Conservation (phyloP, 30 jellyfish, hydroid and myxozoan species). For the Nemopilema nomurai region DNA sequence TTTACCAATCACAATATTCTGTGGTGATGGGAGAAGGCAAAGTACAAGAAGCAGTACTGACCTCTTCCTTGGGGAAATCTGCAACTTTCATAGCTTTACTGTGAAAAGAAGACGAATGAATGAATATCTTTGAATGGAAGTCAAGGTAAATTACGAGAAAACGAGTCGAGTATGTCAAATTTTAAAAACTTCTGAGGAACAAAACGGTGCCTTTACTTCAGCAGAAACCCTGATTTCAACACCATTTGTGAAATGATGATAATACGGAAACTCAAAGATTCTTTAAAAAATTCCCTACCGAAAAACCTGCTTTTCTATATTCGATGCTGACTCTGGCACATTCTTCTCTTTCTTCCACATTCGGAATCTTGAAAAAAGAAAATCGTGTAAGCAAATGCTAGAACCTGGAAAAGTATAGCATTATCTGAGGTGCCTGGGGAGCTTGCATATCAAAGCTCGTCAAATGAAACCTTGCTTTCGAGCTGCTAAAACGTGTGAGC, state of each 20-base stretch:
- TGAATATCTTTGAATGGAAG: too few relatives aligned
- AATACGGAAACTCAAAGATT: neutral
- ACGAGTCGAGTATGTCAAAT: too few relatives aligned
- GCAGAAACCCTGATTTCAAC: neutral
- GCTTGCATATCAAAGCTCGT: too few relatives aligned
- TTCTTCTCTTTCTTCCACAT: slow-evolving; percentile 37
- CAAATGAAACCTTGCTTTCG: too few relatives aligned
- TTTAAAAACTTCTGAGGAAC: too few relatives aligned
- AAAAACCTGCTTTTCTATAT: slow-evolving; percentile 57
- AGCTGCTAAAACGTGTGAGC: too few relatives aligned
- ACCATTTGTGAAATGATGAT: neutral
- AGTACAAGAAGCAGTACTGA: neutral
- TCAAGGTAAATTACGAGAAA: too few relatives aligned
- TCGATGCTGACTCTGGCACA: slow-evolving; percentile 29
- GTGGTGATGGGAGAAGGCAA: too few relatives aligned
- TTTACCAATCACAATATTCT: too few relatives aligned
- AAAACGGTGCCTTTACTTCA: too few relatives aligned
- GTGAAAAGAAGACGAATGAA: slow-evolving; percentile 5
- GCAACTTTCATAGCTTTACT: slow-evolving; percentile 57
- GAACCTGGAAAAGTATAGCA: neutral
- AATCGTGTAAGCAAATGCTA: too few relatives aligned
- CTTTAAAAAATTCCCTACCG: slow-evolving; percentile 10
- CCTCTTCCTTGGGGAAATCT: slow-evolving; percentile 66
- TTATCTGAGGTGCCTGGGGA: neutral
- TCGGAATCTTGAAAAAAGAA: slow-evolving; percentile 32